Conservation (phyloP, 2,113 vertebrate species). For the Hyperopisus bebe region DNA sequence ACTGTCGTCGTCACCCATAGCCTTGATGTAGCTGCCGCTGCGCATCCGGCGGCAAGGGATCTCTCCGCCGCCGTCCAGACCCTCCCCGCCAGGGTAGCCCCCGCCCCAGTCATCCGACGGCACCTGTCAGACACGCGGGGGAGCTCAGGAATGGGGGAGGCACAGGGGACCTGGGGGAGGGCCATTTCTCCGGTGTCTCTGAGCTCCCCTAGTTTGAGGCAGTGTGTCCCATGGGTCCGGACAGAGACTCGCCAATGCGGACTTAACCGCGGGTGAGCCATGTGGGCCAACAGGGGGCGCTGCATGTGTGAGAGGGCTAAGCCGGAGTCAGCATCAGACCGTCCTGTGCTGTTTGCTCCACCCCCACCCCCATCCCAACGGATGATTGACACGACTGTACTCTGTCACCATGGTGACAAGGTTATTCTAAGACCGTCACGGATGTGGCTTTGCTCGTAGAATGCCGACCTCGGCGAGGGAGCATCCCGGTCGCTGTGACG, state of each 20-base stretch:
- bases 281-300: slow-evolving; percentile 51
- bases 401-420: slow-evolving; percentile 16
- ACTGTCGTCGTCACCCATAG: slow-evolving; percentile 96
- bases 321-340: slow-evolving; percentile 44
- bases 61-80: slow-evolving; percentile 70
- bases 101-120: slow-evolving; percentile 89
- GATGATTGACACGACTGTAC: not conserved
- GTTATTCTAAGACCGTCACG: not conserved
- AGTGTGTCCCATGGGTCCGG: not conserved
- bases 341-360: not conserved
- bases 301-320: slow-evolving; percentile 67
- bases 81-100: slow-evolving; percentile 67
- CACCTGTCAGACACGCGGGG: slow-evolving; percentile 62
- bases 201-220: not conserved
- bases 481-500: slow-evolving; percentile 12
- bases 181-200: not conserved
- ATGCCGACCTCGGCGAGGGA: no score
- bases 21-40: slow-evolving; percentile 98
- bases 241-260: not conserved
- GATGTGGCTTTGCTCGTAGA: not conserved
- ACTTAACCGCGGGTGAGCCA: slow-evolving; percentile 45
- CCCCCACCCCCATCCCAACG: not conserved
- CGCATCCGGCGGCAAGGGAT: slow-evolving; percentile 96
- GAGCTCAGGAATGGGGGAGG: not conserved
- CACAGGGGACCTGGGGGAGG: not conserved